Evolutionary conservation across 2,113 vertebrate species (phyloP).

Genomic region (Syngnathus scovelli): DNA sequence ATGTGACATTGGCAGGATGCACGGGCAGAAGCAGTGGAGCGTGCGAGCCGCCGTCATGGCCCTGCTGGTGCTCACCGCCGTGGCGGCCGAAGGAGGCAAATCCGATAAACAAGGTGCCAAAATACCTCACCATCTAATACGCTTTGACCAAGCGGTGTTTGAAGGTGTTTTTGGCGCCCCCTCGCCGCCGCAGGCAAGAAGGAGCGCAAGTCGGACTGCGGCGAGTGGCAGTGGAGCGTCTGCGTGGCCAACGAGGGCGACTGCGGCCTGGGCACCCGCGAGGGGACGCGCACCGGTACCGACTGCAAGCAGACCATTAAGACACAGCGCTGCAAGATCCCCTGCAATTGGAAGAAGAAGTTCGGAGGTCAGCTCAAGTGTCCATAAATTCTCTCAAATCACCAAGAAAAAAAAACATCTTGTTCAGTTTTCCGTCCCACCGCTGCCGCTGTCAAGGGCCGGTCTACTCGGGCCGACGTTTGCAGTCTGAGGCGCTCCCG

Average conservation of each 20-base stretch:
- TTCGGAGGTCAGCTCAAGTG: slow-evolving; percentile 80
- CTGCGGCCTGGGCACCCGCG: slow-evolving; percentile 90
- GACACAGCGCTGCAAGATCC: slow-evolving; percentile 98
- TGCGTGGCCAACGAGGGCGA: slow-evolving; percentile 90
- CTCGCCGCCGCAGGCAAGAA: slow-evolving; percentile 78
- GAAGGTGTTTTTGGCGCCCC: not conserved
- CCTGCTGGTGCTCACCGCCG: slow-evolving; percentile 62
- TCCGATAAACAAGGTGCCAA: slow-evolving; percentile 65
- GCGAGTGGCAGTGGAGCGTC: slow-evolving; percentile 96
- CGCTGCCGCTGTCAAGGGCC: not conserved
- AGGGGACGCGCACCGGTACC: slow-evolving; percentile 84
- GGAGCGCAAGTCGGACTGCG: slow-evolving; percentile 90
- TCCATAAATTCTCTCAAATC: no score
- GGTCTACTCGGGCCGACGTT: not conserved
- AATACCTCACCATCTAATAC: no score
- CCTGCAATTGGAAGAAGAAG: slow-evolving; percentile 99
- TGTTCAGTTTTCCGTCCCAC: not conserved
- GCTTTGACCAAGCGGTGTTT: slow-evolving; percentile 9
- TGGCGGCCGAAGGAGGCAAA: slow-evolving; percentile 67
- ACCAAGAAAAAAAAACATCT: not conserved
- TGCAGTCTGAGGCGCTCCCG: not conserved
- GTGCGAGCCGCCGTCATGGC: slow-evolving; percentile 55
- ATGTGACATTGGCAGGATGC: slow-evolving; percentile 60
- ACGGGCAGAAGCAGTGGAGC: slow-evolving; percentile 62
- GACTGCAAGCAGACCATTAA: slow-evolving; percentile 96